Evolutionary conservation across 2,888 invertebrate species (phyloP).

Genomic region (Drosophila paramelanica): DNA sequence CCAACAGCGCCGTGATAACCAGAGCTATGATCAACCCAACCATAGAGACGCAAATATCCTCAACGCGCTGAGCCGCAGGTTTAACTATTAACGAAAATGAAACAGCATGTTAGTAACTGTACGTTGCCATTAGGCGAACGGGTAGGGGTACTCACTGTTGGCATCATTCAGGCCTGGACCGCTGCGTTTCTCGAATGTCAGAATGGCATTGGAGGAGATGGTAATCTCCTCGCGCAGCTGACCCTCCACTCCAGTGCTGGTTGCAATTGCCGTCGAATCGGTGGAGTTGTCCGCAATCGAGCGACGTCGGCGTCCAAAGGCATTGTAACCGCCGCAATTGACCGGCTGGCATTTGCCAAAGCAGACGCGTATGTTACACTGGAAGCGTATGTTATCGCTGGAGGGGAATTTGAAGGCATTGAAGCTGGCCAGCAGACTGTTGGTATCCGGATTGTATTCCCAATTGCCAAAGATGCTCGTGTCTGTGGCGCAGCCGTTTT

Average conservation of each 20-base stretch:
- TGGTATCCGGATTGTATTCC: constrained; percentile 94
- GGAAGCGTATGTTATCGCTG: constrained; percentile 97
- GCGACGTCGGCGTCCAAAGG: constrained; percentile 92
- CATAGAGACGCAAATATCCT: constrained; percentile 97
- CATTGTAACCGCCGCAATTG: constrained; percentile 95
- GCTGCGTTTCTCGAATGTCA: constrained; percentile 92
- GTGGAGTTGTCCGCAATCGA: constrained; percentile 85
- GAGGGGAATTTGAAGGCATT: constrained; percentile 98
- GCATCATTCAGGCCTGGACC: constrained; percentile 92
- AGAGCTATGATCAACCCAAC: constrained; percentile 96
- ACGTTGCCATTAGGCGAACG: no score
- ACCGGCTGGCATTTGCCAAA: constrained; percentile 98
- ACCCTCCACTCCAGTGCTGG: constrained; percentile 88
- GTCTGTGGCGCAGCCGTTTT: constrained; percentile 96
- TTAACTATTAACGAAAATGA: constrained; percentile 74
- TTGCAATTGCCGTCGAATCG: constrained; percentile 87
- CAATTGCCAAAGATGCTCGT: constrained; percentile 96
- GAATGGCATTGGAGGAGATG: constrained; percentile 95
- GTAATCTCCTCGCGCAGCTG: constrained; percentile 96
- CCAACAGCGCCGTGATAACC: constrained; percentile 95
- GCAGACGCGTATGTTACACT: constrained; percentile 97
- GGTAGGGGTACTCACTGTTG: constrained; percentile 87
- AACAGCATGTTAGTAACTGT: neutral
- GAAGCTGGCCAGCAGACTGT: constrained; percentile 94
- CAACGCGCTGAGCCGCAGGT: constrained; percentile 86